Percentiles rank a stretch among this genome's conserved stretches.
These are phyloP conservation scores for Epsilonema sp. DNA, from an alignment of 2,888 invertebrate species.

Conservation along the genomic window DNA sequence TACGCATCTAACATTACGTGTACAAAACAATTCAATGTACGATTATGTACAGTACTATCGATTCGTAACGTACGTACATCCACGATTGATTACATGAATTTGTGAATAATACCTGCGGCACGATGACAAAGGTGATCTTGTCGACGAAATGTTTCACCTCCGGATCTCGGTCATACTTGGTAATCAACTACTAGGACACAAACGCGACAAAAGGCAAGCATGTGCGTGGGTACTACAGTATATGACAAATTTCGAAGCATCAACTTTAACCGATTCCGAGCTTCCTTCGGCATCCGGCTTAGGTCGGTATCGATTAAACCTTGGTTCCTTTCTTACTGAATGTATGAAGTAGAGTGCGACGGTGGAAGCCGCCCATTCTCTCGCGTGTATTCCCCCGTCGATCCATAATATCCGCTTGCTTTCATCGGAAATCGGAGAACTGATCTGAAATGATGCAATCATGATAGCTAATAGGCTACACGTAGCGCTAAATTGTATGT, in stretches of 20 bases:
- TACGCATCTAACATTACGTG: too few relatives aligned
- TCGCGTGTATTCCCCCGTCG: slow-evolving; percentile 24
- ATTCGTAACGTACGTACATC: too few relatives aligned
- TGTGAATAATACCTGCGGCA: slow-evolving; percentile 21
- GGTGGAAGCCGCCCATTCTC: slow-evolving; percentile 27
- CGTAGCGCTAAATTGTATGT: too few relatives aligned
- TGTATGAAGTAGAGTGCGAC: slow-evolving; percentile 26
- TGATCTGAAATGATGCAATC: slow-evolving; percentile 19
- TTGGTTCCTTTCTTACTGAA: too few relatives aligned
- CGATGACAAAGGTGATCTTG: slow-evolving; percentile 21
- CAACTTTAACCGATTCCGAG: background rate
- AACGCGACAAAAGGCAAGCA: too few relatives aligned
- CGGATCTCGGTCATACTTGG: slow-evolving; percentile 18
- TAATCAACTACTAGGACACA: background rate
- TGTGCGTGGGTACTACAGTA: too few relatives aligned
- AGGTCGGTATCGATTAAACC: too few relatives aligned
- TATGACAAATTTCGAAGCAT: background rate
- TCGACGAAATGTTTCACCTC: slow-evolving; percentile 19
- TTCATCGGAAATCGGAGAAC: slow-evolving; percentile 12
- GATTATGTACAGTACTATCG: too few relatives aligned
- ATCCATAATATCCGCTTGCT: slow-evolving; percentile 24
- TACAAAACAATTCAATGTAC: too few relatives aligned
- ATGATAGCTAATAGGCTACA: too few relatives aligned
- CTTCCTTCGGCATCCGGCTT: too few relatives aligned
- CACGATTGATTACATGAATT: too few relatives aligned